Evolutionary conservation across 2,113 vertebrate genomes (phyloP), one percentile per base, ranked within the genome.

Genomic region (Cyrtonyx montezumae): DNA sequence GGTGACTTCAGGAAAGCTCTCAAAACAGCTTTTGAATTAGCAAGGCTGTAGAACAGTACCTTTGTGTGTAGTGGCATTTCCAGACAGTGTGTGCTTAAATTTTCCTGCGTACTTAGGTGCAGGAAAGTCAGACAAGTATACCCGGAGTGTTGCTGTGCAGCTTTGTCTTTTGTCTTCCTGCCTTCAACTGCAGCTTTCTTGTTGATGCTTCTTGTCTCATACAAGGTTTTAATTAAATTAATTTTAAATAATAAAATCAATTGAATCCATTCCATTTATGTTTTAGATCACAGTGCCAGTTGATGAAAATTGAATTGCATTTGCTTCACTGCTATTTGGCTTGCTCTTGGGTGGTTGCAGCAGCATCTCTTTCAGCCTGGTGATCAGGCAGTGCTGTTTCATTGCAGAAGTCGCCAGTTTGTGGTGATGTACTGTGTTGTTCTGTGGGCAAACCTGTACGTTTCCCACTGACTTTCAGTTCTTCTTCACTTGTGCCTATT

Each of bases 321-420:
- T 14, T 89, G 5, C 13, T 6, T 55, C 25, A 1, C n/a, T 78
- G 37, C 32, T 37, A 9, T 66, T 48, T 91, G 78, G 14, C 46
- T 26, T 79, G 40, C 1, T 0, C 63, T 76, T 76, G 62, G 4
- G 2, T 73, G 58, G 16, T 84, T 73, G 79, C 30, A 26, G 18
- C 69, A 18, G 4, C 30, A 23, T 58, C 18, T 56, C n/a, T 37
- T 63, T 22, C 32, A 1, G 30, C 23, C 42, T 51, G 34, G 9
- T 83, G 25, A 10, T 37, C 49, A 10, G 26, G n/a, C 30, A 37
- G 37, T 66, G 48, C 25, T 0, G 0, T 43, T 32, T 53, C 0
- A 0, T 45, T 80, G 46, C 32, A 81, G 45, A 88, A 76, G 20
- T 43, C 21, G 7, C 36, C 26, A 23, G 21, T 15, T 32, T 49